Evolutionary conservation across 2,797 vertebrate species (phyloP).

Genomic region (Cynopterus sphinx): DNA sequence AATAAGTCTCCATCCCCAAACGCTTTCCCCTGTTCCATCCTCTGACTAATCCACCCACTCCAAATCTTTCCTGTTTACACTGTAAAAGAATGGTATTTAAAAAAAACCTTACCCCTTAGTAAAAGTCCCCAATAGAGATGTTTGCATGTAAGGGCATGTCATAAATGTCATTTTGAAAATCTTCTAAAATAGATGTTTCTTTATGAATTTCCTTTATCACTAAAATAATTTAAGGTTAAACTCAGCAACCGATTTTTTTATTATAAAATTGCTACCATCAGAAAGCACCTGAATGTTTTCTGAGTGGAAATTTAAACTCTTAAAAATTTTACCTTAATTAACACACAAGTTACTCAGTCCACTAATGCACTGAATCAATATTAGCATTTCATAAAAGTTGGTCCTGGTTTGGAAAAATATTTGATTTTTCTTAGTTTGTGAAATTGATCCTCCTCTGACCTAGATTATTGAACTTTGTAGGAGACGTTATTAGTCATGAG

Average conservation of each 20-base stretch:
- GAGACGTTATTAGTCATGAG: neutral
- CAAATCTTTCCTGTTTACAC: slow-evolving; percentile 72
- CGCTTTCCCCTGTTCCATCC: neutral
- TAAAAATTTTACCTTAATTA: neutral
- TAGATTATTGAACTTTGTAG: neutral
- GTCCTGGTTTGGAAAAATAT: neutral
- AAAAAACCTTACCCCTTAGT: neutral
- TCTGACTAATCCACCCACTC: slow-evolving; percentile 67
- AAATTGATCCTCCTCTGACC: neutral
- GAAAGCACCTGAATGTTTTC: neutral
- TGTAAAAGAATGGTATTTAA: slow-evolving; percentile 55
- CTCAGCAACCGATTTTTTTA: neutral
- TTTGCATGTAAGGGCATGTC: neutral
- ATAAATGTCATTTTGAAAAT: slow-evolving; percentile 22
- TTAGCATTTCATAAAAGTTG: neutral
- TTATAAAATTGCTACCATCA: neutral
- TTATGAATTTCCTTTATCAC: neutral
- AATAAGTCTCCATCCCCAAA: slow-evolving; percentile 46
- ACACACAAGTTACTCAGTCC: neutral
- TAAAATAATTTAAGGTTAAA: neutral
- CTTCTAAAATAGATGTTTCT: neutral
- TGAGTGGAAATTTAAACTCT: neutral
- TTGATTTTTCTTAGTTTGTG: neutral
- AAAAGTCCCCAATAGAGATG: neutral
- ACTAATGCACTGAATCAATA: neutral